phyloP scores from a whole-genome alignment of 2,888 invertebrate species.

The Thelaira solivaga region DNA sequence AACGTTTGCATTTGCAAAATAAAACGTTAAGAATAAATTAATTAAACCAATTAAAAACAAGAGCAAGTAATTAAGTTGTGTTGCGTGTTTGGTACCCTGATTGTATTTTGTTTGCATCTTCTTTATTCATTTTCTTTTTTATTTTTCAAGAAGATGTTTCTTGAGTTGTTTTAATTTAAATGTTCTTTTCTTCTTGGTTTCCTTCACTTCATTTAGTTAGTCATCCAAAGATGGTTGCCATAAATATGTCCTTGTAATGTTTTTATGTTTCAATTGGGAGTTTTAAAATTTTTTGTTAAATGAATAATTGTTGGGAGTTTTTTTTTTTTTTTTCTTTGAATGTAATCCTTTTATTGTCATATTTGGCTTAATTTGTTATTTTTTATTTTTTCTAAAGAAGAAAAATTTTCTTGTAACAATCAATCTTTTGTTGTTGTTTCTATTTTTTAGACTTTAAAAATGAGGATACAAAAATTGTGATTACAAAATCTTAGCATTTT shows the following conservation, averaged over 20 bases:
- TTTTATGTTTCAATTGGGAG: neutral
- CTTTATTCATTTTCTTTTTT: slow-evolving; percentile 25
- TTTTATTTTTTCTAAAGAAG: neutral
- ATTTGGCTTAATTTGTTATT: slow-evolving; percentile 39
- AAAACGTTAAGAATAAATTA: slow-evolving; percentile 75
- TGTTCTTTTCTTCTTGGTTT: neutral
- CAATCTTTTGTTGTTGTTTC: slow-evolving; percentile 9
- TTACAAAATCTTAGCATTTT: no score
- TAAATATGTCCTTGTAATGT: neutral
- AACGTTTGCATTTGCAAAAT: neutral
- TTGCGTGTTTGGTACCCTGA: slow-evolving; percentile 68
- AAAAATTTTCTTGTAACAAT: slow-evolving; percentile 31
- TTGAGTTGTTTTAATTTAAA: neutral
- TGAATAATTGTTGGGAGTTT: neutral
- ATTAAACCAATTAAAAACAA: slow-evolving; percentile 76
- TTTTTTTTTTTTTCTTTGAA: no score
- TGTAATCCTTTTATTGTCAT: slow-evolving; percentile 39
- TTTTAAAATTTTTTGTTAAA: neutral
- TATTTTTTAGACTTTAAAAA: no score
- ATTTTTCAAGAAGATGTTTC: slow-evolving; percentile 22
- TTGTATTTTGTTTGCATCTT: slow-evolving; percentile 1
- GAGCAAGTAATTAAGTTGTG: slow-evolving; percentile 75
- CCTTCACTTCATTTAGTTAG: neutral
- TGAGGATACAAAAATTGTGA: no score
- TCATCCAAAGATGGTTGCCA: slow-evolving; percentile 5